phyloP scores from a whole-genome alignment of 2,888 invertebrate genomes.

The Rosalia funebris region DNA sequence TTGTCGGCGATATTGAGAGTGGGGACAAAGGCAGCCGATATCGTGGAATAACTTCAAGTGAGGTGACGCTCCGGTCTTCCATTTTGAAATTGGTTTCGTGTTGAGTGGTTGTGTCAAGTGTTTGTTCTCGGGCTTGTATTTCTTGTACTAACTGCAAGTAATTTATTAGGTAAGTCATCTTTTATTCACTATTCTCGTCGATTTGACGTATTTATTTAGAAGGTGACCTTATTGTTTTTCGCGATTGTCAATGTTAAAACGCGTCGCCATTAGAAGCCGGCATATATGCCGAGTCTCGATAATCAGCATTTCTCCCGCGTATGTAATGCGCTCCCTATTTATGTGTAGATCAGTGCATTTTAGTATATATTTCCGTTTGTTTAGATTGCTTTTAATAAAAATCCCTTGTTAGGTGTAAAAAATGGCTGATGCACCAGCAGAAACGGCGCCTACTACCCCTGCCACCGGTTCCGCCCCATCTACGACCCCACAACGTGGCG shows the following conservation, averaged over 20 bases:
- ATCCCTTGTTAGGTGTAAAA: constrained; percentile 17
- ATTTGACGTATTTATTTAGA: background rate
- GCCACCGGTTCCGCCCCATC: constrained; percentile 12
- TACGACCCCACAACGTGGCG: constrained; percentile 21
- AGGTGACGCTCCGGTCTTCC: constrained; percentile 5
- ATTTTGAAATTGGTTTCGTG: constrained; percentile 13
- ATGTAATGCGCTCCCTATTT: too few relatives aligned
- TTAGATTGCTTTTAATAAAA: too few relatives aligned
- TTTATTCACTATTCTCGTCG: background rate
- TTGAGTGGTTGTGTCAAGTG: background rate
- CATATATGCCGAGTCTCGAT: too few relatives aligned
- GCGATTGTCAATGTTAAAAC: background rate
- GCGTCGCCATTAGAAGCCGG: background rate
- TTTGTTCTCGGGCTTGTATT: constrained; percentile 12
- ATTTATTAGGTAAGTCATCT: background rate
- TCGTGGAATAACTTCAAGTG: background rate
- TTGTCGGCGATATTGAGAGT: background rate
- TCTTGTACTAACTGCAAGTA: background rate
- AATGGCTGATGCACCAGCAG: constrained; percentile 37
- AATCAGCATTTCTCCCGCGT: too few relatives aligned
- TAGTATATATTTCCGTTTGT: too few relatives aligned
- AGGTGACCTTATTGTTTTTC: too few relatives aligned
- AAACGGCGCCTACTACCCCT: constrained; percentile 20
- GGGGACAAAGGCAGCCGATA: constrained; percentile 1
- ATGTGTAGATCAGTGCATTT: too few relatives aligned